Evolutionary conservation across 2,888 invertebrate species (phyloP).

Genomic region (Volucella zonaria): DNA sequence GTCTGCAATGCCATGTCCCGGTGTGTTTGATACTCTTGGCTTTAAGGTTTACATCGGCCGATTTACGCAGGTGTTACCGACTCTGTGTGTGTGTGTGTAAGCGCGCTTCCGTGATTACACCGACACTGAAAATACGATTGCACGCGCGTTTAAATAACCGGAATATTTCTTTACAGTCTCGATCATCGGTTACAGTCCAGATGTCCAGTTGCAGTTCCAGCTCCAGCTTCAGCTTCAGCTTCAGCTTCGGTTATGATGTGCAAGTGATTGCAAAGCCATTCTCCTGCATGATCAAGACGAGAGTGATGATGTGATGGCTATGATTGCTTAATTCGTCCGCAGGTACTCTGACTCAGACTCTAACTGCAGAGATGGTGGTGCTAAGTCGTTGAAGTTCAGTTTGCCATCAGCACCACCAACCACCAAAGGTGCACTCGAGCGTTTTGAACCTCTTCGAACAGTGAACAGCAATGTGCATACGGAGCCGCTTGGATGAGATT

Average conservation of each 20-base stretch:
- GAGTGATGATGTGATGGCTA: conserved; percentile 63
- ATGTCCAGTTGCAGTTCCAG: conserved; percentile 10
- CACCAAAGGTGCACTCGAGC: conserved; percentile 48
- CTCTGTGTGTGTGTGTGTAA: conserved; percentile 29
- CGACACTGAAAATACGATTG: conserved; percentile 58
- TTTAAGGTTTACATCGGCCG: conserved; percentile 18
- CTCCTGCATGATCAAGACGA: conserved; percentile 46
- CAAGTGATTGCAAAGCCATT: conserved; percentile 57
- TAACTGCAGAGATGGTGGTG: conserved; percentile 5
- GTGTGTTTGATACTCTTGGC: conserved; percentile 26
- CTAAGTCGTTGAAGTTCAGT: conserved; percentile 43
- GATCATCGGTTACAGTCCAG: conserved; percentile 1
- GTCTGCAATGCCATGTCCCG: conserved; percentile 52
- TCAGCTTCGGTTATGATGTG: conserved; percentile 22
- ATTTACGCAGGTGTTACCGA: conserved; percentile 64
- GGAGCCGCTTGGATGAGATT: conserved; percentile 66
- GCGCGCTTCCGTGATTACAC: conserved; percentile 53
- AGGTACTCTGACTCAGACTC: not conserved
- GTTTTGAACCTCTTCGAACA: conserved; percentile 31
- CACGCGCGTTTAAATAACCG: conserved; percentile 67
- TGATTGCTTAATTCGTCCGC: conserved; percentile 67
- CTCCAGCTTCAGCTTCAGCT: too few relatives aligned
- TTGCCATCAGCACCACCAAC: conserved; percentile 4
- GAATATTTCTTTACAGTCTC: conserved; percentile 36
- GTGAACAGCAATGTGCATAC: conserved; percentile 5